Conservation (phyloP, 2,797 vertebrate species). For the Falco novaeseelandiae region DNA sequence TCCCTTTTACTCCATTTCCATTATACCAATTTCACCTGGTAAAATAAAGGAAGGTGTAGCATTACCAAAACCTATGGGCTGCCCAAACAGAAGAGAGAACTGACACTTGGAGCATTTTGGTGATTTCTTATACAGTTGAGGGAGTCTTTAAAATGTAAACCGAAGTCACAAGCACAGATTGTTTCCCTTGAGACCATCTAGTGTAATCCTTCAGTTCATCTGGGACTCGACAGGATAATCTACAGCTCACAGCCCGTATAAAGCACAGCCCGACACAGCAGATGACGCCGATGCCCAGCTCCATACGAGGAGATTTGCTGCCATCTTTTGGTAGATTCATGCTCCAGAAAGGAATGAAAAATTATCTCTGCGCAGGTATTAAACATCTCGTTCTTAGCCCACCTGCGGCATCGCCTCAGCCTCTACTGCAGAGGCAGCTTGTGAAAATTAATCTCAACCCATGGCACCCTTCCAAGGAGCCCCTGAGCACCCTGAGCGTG, state of each 20-base stretch:
- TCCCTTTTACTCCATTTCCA: background rate
- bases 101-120: background rate
- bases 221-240: background rate
- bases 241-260: background rate
- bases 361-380: rapidly evolving
- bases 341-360: background rate
- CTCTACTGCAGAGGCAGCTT: background rate
- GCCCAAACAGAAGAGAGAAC: background rate
- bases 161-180: background rate
- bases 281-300: background rate
- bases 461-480: background rate
- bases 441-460: background rate
- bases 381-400: background rate
- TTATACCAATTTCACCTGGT: background rate
- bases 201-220: background rate
- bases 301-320: slow-evolving; percentile 18
- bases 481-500: background rate
- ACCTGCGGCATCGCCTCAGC: background rate
- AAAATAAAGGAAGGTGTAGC: background rate
- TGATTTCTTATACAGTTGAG: background rate
- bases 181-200: background rate
- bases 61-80: background rate
- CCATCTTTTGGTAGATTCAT: slow-evolving; percentile 54
- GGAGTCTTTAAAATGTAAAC: background rate
- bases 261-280: background rate